Base-by-base conservation (phyloP, 2,888 invertebrate species). In the Neoscelio sp. region DNA sequence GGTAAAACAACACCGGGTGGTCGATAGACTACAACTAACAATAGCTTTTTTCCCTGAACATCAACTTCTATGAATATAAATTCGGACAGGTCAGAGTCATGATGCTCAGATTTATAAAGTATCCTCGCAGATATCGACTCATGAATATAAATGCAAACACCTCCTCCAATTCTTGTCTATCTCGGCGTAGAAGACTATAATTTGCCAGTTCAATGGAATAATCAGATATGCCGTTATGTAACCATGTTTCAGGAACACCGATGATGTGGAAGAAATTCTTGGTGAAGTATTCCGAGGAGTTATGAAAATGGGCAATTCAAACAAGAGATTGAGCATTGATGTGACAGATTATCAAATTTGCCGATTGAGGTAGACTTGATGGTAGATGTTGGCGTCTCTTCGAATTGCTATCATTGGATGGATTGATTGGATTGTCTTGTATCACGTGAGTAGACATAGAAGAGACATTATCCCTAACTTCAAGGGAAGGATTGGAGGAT, bases 241-340 rank as follows among this genome's bases (percentile, higher is more conserved):
- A n/a, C n/a, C n/a, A n/a, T n/a, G n/a, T n/a, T n/a, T n/a, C n/a
- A n/a, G n/a, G n/a, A n/a, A n/a, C n/a, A n/a, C n/a, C 50, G 15
- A 50, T 50, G 2, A 50, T 8, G 30, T 50, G 26, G 15, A 3
- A 30, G 8, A 50, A 30, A 8, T 50, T 1, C 1, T 13, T 50
- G 1, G 10, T 2, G 8, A 50, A 28, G 13, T 13, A 28, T 1
- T 12, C 13, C 13, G 5, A 7, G 13, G 30, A 50, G 1, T 6
- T 15, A 23, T 28, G 30, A 30, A 30, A 50, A 15, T 50, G 28
- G 6, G 12, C 5, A 13, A 28, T 13, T 3, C 13, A 50, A 13
- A 30, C 50, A 2, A 50, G 13, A 2, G 50, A 50, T 7, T 50
- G 30, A 5, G 50, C 50, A 50, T 50, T 50, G 13, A 50, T 15